Conservation (phyloP, 2,797 vertebrate genomes). For the Pipistrellus pygmaeus region DNA sequence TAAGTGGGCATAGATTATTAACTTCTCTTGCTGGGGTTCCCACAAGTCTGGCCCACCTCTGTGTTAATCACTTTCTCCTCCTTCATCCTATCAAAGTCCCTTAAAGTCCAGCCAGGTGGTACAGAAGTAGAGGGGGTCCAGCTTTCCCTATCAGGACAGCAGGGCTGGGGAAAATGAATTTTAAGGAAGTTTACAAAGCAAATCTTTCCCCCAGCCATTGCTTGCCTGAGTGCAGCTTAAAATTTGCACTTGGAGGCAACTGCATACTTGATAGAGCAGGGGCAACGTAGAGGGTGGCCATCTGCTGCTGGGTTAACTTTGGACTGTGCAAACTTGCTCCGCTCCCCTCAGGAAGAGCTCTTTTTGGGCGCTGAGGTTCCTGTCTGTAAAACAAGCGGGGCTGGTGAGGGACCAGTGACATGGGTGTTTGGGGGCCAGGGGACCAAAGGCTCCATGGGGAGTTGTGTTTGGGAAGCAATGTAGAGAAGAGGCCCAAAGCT, state of each 20-base stretch:
- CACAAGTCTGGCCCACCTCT: neutral
- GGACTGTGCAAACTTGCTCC: neutral
- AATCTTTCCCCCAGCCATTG: neutral
- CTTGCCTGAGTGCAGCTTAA: neutral
- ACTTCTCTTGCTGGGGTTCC: neutral
- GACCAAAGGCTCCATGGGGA: neutral
- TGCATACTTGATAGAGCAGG: neutral
- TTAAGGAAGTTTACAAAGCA: neutral
- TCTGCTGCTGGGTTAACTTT: neutral
- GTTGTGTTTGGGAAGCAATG: neutral
- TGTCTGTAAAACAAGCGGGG: neutral
- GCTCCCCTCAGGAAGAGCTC: neutral
- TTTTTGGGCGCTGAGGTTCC: neutral
- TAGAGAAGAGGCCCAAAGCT: neutral
- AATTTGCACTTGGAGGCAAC: neutral
- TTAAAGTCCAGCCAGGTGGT: neutral
- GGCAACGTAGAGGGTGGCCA: neutral
- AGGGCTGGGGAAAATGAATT: neutral
- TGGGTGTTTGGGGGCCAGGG: neutral
- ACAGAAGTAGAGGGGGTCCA: neutral
- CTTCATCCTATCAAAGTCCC: neutral
- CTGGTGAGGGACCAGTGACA: neutral
- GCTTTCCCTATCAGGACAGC: neutral
- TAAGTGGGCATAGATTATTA: neutral
- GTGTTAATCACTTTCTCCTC: neutral